Evolutionary conservation across 2,888 invertebrate species (phyloP).

Genomic region (Prosapia bicincta): DNA sequence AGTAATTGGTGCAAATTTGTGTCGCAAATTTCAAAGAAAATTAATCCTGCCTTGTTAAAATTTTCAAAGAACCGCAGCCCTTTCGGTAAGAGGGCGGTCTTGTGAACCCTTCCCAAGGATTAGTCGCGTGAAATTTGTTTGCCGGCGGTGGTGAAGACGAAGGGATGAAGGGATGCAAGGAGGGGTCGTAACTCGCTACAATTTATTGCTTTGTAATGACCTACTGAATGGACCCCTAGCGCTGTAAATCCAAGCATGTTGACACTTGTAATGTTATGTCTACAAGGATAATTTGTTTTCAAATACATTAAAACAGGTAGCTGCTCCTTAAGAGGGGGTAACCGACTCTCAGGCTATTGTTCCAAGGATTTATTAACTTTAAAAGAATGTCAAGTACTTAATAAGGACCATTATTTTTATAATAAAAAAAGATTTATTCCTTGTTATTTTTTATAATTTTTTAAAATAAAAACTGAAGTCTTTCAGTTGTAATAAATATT

Average conservation of each 20-base stretch:
- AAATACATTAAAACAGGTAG: background rate
- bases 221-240: slow-evolving; percentile 27
- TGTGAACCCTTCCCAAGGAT: background rate
- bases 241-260: slow-evolving; percentile 28
- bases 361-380: background rate
- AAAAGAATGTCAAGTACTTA: too few species aligned
- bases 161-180: background rate
- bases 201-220: slow-evolving; percentile 31
- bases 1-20: too few species aligned
- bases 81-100: background rate
- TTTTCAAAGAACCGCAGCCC: background rate
- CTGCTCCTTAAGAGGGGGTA: background rate
- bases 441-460: too few species aligned
- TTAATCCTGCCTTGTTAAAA: background rate
- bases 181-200: slow-evolving; percentile 7
- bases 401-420: too few species aligned
- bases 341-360: background rate
- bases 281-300: slow-evolving; percentile 31
- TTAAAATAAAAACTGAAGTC: too few species aligned
- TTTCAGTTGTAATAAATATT: too few species aligned
- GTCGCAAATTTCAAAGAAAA: background rate
- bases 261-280: slow-evolving; percentile 28
- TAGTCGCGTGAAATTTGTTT: slow-evolving; percentile 26
- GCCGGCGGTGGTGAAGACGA: slow-evolving; percentile 11
- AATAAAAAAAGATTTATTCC: too few species aligned